phyloP scores from a whole-genome alignment of 2,113 vertebrate genomes.

The Neogobius melanostomus region DNA sequence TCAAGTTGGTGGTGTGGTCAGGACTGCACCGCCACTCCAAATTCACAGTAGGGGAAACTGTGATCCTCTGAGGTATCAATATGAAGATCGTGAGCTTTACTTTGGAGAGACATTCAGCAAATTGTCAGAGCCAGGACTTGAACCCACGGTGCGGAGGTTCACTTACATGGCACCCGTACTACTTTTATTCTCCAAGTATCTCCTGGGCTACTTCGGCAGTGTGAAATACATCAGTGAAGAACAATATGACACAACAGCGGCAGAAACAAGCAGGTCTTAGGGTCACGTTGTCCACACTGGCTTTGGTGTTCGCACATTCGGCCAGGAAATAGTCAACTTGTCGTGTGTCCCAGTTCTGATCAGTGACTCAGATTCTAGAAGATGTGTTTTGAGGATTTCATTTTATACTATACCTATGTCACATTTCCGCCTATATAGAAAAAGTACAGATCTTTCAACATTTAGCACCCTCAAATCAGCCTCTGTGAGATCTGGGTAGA shows the following conservation, averaged over 20 bases:
- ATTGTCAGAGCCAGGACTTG: too few species aligned
- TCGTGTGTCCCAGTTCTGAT: conserved; percentile 31
- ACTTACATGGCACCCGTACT: too few species aligned
- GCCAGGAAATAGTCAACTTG: conserved; percentile 1
- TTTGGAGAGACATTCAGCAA: too few species aligned
- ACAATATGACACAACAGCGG: neutral
- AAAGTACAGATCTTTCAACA: conserved; percentile 1
- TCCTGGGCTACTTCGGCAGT: too few species aligned
- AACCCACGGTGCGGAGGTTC: too few species aligned
- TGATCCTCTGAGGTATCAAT: neutral
- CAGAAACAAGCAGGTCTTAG: conserved; percentile 3
- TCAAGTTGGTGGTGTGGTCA: conserved; percentile 20
- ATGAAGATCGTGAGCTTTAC: too few species aligned
- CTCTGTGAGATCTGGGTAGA: conserved; percentile 6
- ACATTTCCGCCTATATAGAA: neutral
- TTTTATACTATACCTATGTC: neutral
- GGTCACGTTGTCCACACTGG: neutral
- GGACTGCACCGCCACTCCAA: neutral
- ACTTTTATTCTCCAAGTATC: too few species aligned
- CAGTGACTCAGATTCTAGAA: neutral
- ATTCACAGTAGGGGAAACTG: neutral
- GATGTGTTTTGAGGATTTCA: neutral
- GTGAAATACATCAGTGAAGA: neutral
- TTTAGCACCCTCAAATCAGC: neutral
- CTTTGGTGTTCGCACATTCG: neutral